A percentile compares a stretch with the other conserved stretches of the same genome.
These are phyloP conservation scores for Coptotermes formosanus DNA, from an alignment of 1,140 invertebrate species.

Conservation along the genomic window DNA sequence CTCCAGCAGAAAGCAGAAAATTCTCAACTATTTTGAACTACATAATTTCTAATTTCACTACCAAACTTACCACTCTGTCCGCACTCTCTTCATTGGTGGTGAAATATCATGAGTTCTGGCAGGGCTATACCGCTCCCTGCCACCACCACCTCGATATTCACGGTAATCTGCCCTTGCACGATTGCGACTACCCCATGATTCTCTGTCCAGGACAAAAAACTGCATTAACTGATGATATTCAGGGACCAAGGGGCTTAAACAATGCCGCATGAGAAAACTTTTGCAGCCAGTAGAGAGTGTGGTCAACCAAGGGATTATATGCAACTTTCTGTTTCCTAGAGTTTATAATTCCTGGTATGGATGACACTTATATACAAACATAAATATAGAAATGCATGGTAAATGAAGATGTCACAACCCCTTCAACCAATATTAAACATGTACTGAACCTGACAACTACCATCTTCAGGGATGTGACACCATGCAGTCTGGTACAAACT, in stretches of 20 bases:
- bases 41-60: background rate
- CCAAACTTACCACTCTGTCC: slow-evolving; percentile 64
- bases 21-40: background rate
- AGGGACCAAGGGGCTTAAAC: background rate
- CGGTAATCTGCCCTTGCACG: slow-evolving; percentile 64
- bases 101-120: slow-evolving; percentile 68
- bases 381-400: too few species aligned
- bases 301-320: too few species aligned
- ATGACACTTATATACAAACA: background rate
- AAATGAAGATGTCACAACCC: too few species aligned
- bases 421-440: too few species aligned
- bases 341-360: background rate
- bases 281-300: too few species aligned
- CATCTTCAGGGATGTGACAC: too few species aligned
- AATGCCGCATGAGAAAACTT: too few species aligned
- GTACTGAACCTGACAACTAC: too few species aligned
- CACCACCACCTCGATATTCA: slow-evolving; percentile 61
- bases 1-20: background rate
- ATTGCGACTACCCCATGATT: slow-evolving; percentile 56
- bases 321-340: background rate
- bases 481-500: too few species aligned
- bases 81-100: slow-evolving; percentile 76
- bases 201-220: slow-evolving; percentile 47
- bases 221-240: slow-evolving; percentile 15
- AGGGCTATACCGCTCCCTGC: slow-evolving; percentile 69